Evolutionary conservation across 1,140 invertebrate species (phyloP).

Genomic region (Liolophura sinensis): DNA sequence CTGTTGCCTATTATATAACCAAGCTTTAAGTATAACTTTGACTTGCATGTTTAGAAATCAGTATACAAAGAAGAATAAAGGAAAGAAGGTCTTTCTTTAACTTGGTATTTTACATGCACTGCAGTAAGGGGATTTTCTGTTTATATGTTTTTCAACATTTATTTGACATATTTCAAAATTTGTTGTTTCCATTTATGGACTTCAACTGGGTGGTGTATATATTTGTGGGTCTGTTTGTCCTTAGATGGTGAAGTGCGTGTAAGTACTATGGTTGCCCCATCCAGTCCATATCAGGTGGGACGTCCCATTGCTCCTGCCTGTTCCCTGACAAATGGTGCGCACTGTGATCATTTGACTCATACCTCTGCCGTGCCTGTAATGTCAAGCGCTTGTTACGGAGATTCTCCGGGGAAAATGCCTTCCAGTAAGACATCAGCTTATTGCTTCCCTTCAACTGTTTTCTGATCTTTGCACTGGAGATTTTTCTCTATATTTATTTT

Average conservation of each 20-base stretch:
- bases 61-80: too few relatives aligned
- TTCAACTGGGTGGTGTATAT: not conserved
- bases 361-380: slow-evolving; percentile 29
- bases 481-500: too few relatives aligned
- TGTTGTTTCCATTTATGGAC: not conserved
- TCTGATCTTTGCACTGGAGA: too few relatives aligned
- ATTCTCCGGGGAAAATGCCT: slow-evolving; percentile 30
- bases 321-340: slow-evolving; percentile 23
- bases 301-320: slow-evolving; percentile 13
- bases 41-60: too few relatives aligned
- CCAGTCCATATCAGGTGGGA: slow-evolving; percentile 27
- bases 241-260: slow-evolving; percentile 20
- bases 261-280: slow-evolving; percentile 18
- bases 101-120: too few relatives aligned
- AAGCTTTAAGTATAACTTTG: too few relatives aligned
- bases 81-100: too few relatives aligned
- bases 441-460: too few relatives aligned
- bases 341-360: slow-evolving; percentile 17
- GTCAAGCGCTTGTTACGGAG: slow-evolving; percentile 35
- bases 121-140: too few relatives aligned
- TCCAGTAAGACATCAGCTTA: too few relatives aligned
- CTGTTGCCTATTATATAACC: too few relatives aligned
- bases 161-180: not conserved
- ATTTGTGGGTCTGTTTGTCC: slow-evolving; percentile 13
- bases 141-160: slow-evolving; percentile 2